phyloP scores from a whole-genome alignment of 2,113 vertebrate genomes.

The Atherinomorus stipes region DNA sequence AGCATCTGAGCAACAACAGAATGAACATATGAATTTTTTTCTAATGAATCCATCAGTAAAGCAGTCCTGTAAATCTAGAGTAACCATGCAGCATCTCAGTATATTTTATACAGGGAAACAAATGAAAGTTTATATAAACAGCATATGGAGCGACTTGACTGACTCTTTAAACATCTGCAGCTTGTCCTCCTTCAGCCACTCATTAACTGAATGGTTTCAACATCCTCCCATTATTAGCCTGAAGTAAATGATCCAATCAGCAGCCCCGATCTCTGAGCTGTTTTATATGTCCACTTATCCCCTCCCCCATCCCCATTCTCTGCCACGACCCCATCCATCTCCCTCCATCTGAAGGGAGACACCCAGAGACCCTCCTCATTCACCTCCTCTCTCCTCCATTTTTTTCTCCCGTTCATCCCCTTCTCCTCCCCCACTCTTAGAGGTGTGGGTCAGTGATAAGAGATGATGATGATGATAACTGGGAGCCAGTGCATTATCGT shows the following conservation, averaged over 20 bases:
- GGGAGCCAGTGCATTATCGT: conserved; percentile 70
- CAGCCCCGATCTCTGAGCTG: conserved; percentile 3
- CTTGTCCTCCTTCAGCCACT: background rate
- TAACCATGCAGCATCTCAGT: too few species aligned
- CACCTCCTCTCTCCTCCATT: too few species aligned
- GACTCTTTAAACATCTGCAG: background rate
- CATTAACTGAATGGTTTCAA: background rate
- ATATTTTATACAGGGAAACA: too few species aligned
- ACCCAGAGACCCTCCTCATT: conserved; percentile 27
- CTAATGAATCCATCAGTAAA: too few species aligned
- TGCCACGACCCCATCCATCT: conserved; percentile 22
- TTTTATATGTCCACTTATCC: conserved; percentile 12
- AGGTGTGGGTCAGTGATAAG: conserved; percentile 74
- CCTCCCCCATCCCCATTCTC: too few species aligned
- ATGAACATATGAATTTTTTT: too few species aligned
- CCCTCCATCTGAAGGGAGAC: conserved; percentile 33
- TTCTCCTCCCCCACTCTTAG: background rate
- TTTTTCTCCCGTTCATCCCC: too few species aligned
- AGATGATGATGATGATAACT: conserved; percentile 77
- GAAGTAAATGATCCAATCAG: conserved; percentile 36
- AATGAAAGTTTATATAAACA: too few species aligned
- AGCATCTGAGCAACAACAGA: too few species aligned
- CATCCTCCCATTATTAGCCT: background rate
- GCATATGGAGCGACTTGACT: background rate
- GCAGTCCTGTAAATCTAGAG: too few species aligned